Base-by-base conservation (phyloP, 2,113 vertebrate genomes). In the Onychostoma macrolepis region DNA sequence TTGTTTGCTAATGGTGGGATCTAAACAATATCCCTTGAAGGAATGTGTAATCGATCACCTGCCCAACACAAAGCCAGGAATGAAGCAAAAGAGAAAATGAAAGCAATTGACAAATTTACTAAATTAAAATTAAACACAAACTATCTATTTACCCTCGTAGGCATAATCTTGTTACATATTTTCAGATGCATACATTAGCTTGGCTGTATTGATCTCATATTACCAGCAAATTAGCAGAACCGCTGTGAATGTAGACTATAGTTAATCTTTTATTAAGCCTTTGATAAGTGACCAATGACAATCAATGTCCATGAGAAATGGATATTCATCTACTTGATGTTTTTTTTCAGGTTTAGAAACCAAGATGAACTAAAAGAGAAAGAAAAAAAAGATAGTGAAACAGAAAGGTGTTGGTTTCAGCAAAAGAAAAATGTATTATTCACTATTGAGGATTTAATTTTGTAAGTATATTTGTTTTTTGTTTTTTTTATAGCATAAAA, bases 211-310 rank as follows among this genome's bases (percentile, higher is more conserved):
- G 85, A 89, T 90, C 61, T 80, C 63, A 81, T 85, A 89, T 90
- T 89, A 87, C 83, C 65, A 88, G 43, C 72, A 41, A 86, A 89
- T 90, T 88, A 90, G 80, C 71, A 72, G 63, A 77, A 75, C 38
- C 33, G 85, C 33, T 53, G 30, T 36, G 65, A 58, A 61, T 33
- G 63, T 85, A 58, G 58, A 58, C 79, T n/a, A 71, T 50, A 84
- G 75, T 90, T 91, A 86, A 88, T 86, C 86, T 87, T 83, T 86
- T 75, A 86, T 87, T 87, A 83, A 87, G 78, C 61, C 53, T 84
- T 88, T 84, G 63, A 88, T 87, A 80, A 71, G 83, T 63, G 77
- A 77, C 63, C 77, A 78, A 84, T 72, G 50, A 45, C 71, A 80
- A 84, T 90, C 85, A 84, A 80, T 77, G 69, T 58, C 28, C 26